phyloP scores from a whole-genome alignment of 2,797 vertebrate species.

The Sparus aurata region DNA sequence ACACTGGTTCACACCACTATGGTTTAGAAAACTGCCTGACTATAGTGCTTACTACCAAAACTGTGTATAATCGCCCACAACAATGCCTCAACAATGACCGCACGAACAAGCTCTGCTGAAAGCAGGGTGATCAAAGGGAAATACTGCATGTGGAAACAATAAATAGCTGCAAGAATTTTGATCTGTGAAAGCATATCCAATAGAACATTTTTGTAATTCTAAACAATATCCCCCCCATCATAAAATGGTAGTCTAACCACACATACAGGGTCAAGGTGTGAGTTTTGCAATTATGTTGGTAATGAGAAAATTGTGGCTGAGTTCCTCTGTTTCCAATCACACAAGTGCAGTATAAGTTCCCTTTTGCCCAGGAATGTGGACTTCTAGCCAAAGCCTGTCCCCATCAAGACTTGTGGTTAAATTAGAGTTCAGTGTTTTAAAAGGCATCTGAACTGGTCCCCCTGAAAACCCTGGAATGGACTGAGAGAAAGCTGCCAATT shows the following conservation, averaged over 20 bases:
- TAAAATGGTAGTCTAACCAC: background rate
- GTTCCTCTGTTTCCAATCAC: slow-evolving; percentile 1
- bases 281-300: slow-evolving; percentile 12
- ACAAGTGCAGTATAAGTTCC: slow-evolving; percentile 15
- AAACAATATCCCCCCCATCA: background rate
- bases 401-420: slow-evolving; percentile 50
- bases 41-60: slow-evolving; percentile 17
- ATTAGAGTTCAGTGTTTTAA: slow-evolving; percentile 56
- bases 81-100: slow-evolving; percentile 9
- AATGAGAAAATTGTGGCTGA: slow-evolving; percentile 20
- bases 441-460: slow-evolving; percentile 40
- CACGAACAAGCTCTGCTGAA: background rate
- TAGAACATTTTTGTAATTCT: background rate
- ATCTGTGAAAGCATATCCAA: slow-evolving; percentile 4
- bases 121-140: slow-evolving; percentile 22
- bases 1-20: background rate
- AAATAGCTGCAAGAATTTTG: slow-evolving; percentile 1
- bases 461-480: slow-evolving; percentile 22
- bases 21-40: slow-evolving; percentile 17
- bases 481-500: slow-evolving; percentile 33
- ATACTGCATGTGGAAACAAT: slow-evolving; percentile 4
- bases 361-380: slow-evolving; percentile 45
- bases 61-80: slow-evolving; percentile 17
- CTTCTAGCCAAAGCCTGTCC: slow-evolving; percentile 12
- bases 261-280: slow-evolving; percentile 1